Evolutionary conservation across 1,140 invertebrate species (phyloP).

Genomic region (Danaus plexippus): DNA sequence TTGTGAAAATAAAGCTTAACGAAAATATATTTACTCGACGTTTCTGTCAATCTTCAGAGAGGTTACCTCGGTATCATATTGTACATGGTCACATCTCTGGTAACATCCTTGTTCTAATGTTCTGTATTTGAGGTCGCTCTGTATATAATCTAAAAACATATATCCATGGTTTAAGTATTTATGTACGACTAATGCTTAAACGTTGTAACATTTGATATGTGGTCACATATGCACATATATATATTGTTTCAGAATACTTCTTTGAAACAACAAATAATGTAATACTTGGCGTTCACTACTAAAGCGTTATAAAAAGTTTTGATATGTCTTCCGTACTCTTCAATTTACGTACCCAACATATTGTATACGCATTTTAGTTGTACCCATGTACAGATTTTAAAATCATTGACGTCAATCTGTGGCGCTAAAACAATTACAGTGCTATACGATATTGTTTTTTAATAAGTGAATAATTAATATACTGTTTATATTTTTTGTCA

Average conservation of each 20-base stretch:
- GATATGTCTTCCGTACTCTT: too few species aligned
- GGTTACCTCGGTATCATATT: constrained; percentile 43
- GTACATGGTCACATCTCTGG: constrained; percentile 47
- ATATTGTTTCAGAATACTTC: neutral
- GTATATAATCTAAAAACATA: constrained; percentile 30
- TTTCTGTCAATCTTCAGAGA: too few species aligned
- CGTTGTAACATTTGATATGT: too few species aligned
- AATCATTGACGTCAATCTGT: constrained; percentile 22
- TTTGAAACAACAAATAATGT: neutral
- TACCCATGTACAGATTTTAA: constrained; percentile 34
- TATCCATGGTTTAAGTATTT: neutral
- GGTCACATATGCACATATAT: neutral
- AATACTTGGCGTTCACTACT: too few species aligned
- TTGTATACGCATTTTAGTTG: constrained; percentile 30
- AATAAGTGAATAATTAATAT: too few species aligned
- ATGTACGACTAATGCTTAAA: too few species aligned
- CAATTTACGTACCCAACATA: constrained; percentile 28
- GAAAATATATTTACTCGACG: too few species aligned
- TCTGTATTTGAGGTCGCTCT: constrained; percentile 30
- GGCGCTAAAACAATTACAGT: constrained; percentile 19
- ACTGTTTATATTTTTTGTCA: too few species aligned
- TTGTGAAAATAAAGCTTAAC: too few species aligned
- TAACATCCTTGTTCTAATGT: constrained; percentile 38
- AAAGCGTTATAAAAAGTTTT: too few species aligned
- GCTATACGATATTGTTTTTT: too few species aligned